Base-by-base conservation (phyloP, 2,888 invertebrate species). In the Dioctria rufipes region DNA sequence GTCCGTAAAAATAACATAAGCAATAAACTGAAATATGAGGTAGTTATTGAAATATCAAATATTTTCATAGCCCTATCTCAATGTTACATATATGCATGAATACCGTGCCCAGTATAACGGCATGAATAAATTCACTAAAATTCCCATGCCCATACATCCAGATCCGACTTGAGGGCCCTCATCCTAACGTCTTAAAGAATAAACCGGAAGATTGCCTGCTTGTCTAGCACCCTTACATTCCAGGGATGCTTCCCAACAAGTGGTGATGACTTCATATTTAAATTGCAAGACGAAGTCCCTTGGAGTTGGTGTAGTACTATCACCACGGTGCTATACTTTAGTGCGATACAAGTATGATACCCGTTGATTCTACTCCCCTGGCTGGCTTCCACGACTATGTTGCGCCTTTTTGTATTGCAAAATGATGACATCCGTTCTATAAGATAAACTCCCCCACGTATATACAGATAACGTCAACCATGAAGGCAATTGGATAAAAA, bases 261-360 rank as follows among this genome's bases (percentile, higher is more conserved):
- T 77, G 77, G 61, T 46, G 49, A 77, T 63, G 63, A 51, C 77
- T 77, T 77, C 77, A 77, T 77, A 63, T 77, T 63, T 63, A 77
- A 77, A 77, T 77, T 77, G 63, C 77, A 63, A 42, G 63, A 25
- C 49, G 25, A 11, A 51, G 51, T 51, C 69, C 11, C 25, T 66
- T 46, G 13, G 39, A 61, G 61, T 39, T 61, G 25, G 6, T 61
- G n/a, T 25, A 25, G 25, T 25, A 25, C 25, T 39, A 37, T 58
- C 58, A 40, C 46, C 43, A 51, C 6, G 43, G 11, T 37, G 54
- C 71, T 40, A 58, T n/a, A 25, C 1, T 25, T 25, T 25, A 73
- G 37, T 4, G 25, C 6, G 39, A 61, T 25, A 25, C 37, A 39
- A 61, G 37, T 37, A 25, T 3, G 61, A 61, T 6, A 39, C 25